A percentile compares a stretch with the other conserved stretches of the same genome.
Conservation (phyloP, 2,113 vertebrate genomes). For the Paedocypris sp. region DNA sequence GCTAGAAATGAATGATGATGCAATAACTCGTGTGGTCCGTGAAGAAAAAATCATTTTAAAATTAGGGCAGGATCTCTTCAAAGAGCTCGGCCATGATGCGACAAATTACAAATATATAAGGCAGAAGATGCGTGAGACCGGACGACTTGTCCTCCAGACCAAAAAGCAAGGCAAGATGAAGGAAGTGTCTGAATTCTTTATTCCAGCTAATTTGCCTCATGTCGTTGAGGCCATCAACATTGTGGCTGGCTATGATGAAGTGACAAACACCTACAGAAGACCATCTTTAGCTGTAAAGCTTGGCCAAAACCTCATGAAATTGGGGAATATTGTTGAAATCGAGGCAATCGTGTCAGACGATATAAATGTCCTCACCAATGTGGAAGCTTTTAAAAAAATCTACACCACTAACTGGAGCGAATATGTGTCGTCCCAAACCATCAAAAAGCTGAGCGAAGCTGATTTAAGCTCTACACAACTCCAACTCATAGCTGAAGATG, state of each 20-base stretch:
- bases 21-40: constrained; percentile 20
- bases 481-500: constrained; percentile 27
- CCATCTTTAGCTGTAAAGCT: constrained; percentile 18
- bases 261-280: constrained; percentile 4
- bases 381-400: background rate
- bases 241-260: constrained; percentile 6
- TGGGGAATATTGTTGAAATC: background rate
- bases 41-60: constrained; percentile 27
- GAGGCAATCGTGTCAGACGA: constrained; percentile 8
- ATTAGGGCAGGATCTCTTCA: constrained; percentile 21
- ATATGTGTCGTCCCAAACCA: constrained; percentile 13
- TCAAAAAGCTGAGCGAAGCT: constrained; percentile 23
- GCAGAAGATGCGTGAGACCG: constrained; percentile 1
- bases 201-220: constrained; percentile 23
- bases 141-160: background rate
- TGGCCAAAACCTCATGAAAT: constrained; percentile 4
- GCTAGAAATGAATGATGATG: constrained; percentile 20
- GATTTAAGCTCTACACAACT: constrained; percentile 32
- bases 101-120: constrained; percentile 4
- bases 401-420: constrained; percentile 15
- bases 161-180: background rate
- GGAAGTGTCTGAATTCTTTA: constrained; percentile 2
- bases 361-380: background rate
- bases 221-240: constrained; percentile 10
- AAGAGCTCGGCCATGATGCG: background rate